Base-by-base conservation (phyloP, 2,888 invertebrate species). In the Vanessa cardui region DNA sequence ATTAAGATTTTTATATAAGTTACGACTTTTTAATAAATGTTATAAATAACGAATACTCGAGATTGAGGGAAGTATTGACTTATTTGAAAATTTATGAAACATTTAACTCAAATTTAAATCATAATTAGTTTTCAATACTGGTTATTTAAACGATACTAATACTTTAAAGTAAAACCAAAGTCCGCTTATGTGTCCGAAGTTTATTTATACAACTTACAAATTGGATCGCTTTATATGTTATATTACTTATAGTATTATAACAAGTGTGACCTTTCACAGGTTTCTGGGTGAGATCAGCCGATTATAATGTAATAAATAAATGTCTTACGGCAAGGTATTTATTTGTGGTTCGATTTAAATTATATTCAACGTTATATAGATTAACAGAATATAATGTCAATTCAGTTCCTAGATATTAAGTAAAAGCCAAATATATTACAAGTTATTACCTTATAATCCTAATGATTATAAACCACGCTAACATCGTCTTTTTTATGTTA, bases 211-310 rank as follows among this genome's bases (percentile, higher is more conserved):
- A 7, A 54, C 1, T 7, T 63, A 47, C 52, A 64, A 64, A 56
- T 59, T 64, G 47, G 59, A 45, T 68, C 52, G 60, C 20, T 15
- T 46, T 52, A 60, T 46, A 46, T 50, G 39, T 31, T 26, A 26
- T n/a, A 15, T 8, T 31, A 31, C 15, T 54, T n/a, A 52, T 66
- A 58, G 62, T 66, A 47, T 49, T 62, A 33, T 67, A 62, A 47
- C 60, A 44, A 50, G 44, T 44, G 66, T 63, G 62, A 63, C 67
- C 67, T 63, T 67, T 63, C 50, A 46, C 59, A 58, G 45, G 18
- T 63, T 58, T 52, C 33, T 39, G 49, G 61, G 47, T 47, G 39
- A 56, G 66, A 66, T 62, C 58, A 39, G 31, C 15, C 49, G 56
- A 66, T 66, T 62, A 44, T 58, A 49, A 62, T 50, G 49, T 59